phyloP scores from a whole-genome alignment of 2,113 vertebrate species.

The Sebastes schlegelii region DNA sequence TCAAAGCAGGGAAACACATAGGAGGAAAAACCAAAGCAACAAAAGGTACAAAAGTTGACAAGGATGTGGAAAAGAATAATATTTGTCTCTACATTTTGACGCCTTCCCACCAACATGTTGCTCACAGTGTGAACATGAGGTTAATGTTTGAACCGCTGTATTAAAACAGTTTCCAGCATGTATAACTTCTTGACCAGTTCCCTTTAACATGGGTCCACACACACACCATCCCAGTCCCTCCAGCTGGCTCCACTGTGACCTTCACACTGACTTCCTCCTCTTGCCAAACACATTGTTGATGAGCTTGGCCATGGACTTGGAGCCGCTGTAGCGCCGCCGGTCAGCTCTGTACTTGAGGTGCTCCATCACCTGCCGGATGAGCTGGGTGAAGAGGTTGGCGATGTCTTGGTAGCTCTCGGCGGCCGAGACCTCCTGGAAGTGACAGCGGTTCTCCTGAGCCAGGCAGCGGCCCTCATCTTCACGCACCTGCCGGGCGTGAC shows the following conservation, averaged over 20 bases:
- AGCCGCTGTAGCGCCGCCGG: conserved; percentile 82
- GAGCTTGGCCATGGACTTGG: conserved; percentile 86
- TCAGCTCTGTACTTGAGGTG: conserved; percentile 80
- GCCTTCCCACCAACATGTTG: background rate
- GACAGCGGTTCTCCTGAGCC: conserved; percentile 78
- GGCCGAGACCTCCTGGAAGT: conserved; percentile 85
- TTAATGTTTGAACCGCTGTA: background rate
- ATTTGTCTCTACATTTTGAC: no score
- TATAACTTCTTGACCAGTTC: background rate
- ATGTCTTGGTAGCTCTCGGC: conserved; percentile 85
- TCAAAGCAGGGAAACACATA: background rate
- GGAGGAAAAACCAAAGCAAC: background rate
- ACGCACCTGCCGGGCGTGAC: conserved; percentile 81
- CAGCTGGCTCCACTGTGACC: background rate
- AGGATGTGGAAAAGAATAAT: no score
- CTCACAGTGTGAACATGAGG: conserved; percentile 5
- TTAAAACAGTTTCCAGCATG: background rate
- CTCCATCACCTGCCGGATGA: conserved; percentile 83
- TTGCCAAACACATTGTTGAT: conserved; percentile 87
- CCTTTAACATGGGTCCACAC: background rate
- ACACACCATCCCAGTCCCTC: background rate
- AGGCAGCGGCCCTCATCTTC: conserved; percentile 82
- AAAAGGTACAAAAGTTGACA: background rate
- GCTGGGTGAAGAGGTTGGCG: conserved; percentile 81
- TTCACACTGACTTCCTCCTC: conserved; percentile 85